A percentile compares a stretch with the other conserved stretches of the same genome.
These are phyloP conservation scores for Corythornis vintsioides DNA, from an alignment of 2,113 vertebrate genomes.

Conservation along the genomic window DNA sequence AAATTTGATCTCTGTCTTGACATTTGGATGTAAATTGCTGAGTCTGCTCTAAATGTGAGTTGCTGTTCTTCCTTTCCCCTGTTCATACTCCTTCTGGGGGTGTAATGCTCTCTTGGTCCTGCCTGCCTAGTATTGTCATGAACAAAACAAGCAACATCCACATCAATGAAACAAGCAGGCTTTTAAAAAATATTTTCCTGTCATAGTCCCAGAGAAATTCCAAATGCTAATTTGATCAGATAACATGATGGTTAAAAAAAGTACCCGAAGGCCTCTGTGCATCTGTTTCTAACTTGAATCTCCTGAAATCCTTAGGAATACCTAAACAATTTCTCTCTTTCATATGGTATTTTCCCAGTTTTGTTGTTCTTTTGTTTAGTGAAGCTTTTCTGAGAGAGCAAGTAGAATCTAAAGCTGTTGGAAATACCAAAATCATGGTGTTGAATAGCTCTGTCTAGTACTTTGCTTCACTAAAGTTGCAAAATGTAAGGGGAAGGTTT, in stretches of 20 bases:
- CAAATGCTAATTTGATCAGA: not conserved
- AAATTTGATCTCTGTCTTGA: conserved; percentile 15
- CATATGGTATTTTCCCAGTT: not conserved
- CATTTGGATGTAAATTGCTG: not conserved
- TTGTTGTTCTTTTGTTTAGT: not conserved
- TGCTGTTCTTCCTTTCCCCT: not conserved
- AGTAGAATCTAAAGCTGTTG: not conserved
- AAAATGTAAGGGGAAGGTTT: not conserved
- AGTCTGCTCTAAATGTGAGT: not conserved
- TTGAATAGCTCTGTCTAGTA: not conserved
- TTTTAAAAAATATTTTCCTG: not conserved
- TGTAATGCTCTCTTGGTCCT: not conserved
- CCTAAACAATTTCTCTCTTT: not conserved
- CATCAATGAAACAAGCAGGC: not conserved
- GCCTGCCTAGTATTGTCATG: not conserved
- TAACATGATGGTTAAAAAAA: not conserved
- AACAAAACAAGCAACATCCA: not conserved
- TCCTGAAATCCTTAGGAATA: not conserved
- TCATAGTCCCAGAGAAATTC: not conserved
- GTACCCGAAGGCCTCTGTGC: not conserved
- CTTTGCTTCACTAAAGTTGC: not conserved
- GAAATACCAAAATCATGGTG: not conserved
- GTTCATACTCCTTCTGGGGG: not conserved
- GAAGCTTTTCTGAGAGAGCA: not conserved
- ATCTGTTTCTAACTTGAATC: not conserved